Evolutionary conservation across 1,140 invertebrate species (phyloP).

Genomic region (Asobara japonica): DNA sequence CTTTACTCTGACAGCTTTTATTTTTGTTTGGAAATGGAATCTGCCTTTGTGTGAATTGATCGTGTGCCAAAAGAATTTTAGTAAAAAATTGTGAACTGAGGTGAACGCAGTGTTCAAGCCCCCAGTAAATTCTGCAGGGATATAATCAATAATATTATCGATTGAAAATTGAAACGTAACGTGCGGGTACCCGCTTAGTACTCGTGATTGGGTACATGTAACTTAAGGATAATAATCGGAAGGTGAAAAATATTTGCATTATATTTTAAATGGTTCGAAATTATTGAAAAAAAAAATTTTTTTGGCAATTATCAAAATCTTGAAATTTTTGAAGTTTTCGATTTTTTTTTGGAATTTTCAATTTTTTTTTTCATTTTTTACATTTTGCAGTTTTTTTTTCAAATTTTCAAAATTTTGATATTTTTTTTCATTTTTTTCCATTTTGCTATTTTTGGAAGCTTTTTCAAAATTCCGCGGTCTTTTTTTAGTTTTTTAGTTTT

Average conservation of each 20-base stretch:
- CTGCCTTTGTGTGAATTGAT: not conserved
- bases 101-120: not conserved
- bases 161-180: not conserved
- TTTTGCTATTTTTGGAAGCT: too few relatives aligned
- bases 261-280: not conserved
- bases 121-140: not conserved
- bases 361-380: too few relatives aligned
- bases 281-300: too few relatives aligned
- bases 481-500: too few relatives aligned
- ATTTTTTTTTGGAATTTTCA: not conserved
- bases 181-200: constrained; percentile 13
- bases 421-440: too few relatives aligned
- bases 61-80: not conserved
- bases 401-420: too few relatives aligned
- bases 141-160: not conserved
- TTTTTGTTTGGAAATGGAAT: not conserved
- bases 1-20: not conserved
- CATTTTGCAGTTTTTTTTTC: too few relatives aligned
- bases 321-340: too few relatives aligned
- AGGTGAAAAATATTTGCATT: not conserved
- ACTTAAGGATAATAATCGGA: not conserved
- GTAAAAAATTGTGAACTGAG: not conserved
- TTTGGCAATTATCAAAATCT: too few relatives aligned
- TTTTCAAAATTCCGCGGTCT: too few relatives aligned
- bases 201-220: not conserved